Percentiles rank a stretch among this genome's conserved stretches.
Evolutionary conservation across 2,113 vertebrate genomes (phyloP).

Genomic region (Apistogramma diplotaenia): DNA sequence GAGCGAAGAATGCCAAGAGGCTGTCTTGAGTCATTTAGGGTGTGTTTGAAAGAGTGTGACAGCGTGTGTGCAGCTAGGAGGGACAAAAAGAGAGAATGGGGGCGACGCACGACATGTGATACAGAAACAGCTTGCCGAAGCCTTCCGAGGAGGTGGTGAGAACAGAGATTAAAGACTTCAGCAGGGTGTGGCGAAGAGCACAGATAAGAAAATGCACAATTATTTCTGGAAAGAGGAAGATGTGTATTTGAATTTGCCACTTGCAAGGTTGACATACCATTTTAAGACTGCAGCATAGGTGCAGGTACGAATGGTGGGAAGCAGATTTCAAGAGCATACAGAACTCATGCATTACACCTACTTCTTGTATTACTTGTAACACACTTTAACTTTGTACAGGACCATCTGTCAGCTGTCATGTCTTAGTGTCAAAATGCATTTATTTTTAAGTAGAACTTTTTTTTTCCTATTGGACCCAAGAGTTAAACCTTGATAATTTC

Average conservation of each 20-base stretch:
- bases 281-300: background rate
- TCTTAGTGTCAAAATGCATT: too few relatives aligned
- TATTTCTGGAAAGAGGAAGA: slow-evolving; percentile 42
- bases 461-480: background rate
- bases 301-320: background rate
- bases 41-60: background rate
- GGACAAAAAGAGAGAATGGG: background rate
- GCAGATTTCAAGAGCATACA: background rate
- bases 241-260: background rate
- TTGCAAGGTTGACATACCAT: background rate
- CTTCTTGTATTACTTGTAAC: background rate
- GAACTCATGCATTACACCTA: too few relatives aligned
- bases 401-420: background rate
- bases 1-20: background rate
- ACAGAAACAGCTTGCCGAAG: background rate
- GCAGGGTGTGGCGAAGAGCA: slow-evolving; percentile 2
- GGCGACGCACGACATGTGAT: slow-evolving; percentile 5
- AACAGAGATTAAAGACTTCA: slow-evolving; percentile 12
- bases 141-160: background rate
- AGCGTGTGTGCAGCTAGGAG: background rate
- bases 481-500: background rate
- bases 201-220: background rate
- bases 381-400: background rate
- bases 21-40: background rate
- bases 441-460: background rate